phyloP scores from a whole-genome alignment of 2,797 vertebrate species.

The Chiloscyllium punctatum region DNA sequence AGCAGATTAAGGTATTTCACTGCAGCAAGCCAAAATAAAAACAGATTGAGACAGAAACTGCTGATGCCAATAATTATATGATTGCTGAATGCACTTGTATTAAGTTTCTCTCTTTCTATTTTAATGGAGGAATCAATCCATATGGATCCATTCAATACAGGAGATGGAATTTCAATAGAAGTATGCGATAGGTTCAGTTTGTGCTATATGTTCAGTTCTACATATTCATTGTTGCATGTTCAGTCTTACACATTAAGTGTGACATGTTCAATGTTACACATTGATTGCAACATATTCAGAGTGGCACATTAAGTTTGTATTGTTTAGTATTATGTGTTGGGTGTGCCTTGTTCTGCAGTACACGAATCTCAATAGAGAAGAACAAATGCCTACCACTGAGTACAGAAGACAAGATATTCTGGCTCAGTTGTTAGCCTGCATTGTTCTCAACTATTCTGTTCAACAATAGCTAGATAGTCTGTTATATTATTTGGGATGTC shows the following conservation, averaged over 20 bases:
- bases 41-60: not conserved
- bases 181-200: not conserved
- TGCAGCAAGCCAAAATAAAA: not conserved
- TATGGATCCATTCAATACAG: not conserved
- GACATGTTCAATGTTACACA: too few relatives aligned
- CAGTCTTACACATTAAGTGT: not conserved
- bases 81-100: not conserved
- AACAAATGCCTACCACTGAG: not conserved
- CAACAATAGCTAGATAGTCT: not conserved
- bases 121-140: not conserved
- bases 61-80: not conserved
- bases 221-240: too few relatives aligned
- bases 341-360: not conserved
- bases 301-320: too few relatives aligned
- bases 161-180: not conserved
- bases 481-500: not conserved
- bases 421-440: not conserved
- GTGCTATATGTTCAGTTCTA: too few relatives aligned
- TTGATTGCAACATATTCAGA: too few relatives aligned
- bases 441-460: not conserved
- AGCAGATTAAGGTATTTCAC: not conserved
- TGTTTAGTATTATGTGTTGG: too few relatives aligned
- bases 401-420: not conserved
- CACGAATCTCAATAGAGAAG: not conserved
- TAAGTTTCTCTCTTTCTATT: not conserved